phyloP scores from a whole-genome alignment of 2,113 vertebrate species.

The Bucco capensis region DNA sequence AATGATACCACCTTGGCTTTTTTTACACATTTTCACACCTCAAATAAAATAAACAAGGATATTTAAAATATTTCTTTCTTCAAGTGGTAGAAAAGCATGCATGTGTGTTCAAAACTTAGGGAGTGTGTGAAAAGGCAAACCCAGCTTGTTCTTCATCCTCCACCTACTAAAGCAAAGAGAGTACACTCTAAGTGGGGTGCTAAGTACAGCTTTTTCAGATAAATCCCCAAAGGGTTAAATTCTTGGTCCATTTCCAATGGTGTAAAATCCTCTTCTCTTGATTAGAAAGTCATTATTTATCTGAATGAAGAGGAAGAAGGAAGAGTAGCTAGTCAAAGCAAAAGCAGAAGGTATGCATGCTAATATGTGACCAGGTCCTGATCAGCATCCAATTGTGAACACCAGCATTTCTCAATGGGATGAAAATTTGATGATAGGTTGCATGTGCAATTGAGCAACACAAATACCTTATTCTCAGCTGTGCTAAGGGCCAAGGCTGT shows the following conservation, averaged over 20 bases:
- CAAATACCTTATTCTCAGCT: conserved; percentile 31
- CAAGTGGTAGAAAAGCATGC: background rate
- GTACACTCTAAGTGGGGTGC: background rate
- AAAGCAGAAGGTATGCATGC: background rate
- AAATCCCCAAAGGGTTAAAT: background rate
- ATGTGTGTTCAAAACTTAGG: background rate
- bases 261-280: background rate
- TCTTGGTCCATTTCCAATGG: background rate
- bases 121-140: background rate
- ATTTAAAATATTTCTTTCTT: background rate
- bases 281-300: background rate
- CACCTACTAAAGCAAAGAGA: background rate
- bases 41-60: background rate
- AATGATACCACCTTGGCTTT: background rate
- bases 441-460: conserved; percentile 36
- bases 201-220: background rate
- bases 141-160: background rate
- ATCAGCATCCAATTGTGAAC: background rate
- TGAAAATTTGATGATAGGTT: background rate
- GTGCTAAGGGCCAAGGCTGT: background rate
- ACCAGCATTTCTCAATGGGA: background rate
- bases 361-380: background rate
- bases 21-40: background rate
- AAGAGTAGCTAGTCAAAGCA: background rate
- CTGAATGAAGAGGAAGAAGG: background rate